Base-by-base conservation (phyloP, 2,888 invertebrate species). In the Entomobrya multifasciata region DNA sequence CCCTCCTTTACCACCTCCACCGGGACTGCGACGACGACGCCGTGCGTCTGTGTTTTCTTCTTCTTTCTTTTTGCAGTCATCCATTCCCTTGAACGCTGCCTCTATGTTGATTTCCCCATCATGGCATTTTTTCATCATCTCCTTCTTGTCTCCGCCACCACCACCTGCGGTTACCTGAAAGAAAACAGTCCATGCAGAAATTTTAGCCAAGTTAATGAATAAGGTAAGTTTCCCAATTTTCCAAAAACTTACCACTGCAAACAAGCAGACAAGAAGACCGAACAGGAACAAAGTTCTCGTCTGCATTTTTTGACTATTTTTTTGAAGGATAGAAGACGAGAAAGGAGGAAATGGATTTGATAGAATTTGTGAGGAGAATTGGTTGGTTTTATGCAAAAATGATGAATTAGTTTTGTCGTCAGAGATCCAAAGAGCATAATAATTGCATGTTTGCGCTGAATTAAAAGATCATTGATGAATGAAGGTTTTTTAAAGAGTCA, bases 21-120 rank as follows among this genome's bases (percentile, higher is more conserved):
- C 20, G 8, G 79, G 57, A 11, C 77, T 67, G 11, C 72, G 70
- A 49, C 85, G 78, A n/a, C n/a, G n/a, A 20, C 41, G 20, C 5
- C 13, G 30, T 5, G 47, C 72, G 1, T 67, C 62, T 0, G n/a
- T n/a, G n/a, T n/a, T n/a, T n/a, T 89, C 89, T 76, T 91, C 91
- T 85, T 80, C 52, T 1, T 30, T 25, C n/a, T n/a, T n/a, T n/a
- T n/a, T n/a, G 55, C 88, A 85, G 36, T 88, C 81, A 15, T 88
- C 76, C 49, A 25, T 74, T 0, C 79, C 86, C 27, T 85, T 85
- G n/a, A 65, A 27, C 0, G 55, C 30, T 17, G 27, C 83, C 11
- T 84, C 57, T 2, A 70, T 15, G 20, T 81, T 86, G 57, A 83
- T 77, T 49, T 89, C 88, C 0, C 86, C 89, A 30, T 89, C 87